Evolutionary conservation across 2,888 invertebrate genomes (phyloP), one percentile per base, ranked within the genome.

Genomic region (Cephus spinipes): DNA sequence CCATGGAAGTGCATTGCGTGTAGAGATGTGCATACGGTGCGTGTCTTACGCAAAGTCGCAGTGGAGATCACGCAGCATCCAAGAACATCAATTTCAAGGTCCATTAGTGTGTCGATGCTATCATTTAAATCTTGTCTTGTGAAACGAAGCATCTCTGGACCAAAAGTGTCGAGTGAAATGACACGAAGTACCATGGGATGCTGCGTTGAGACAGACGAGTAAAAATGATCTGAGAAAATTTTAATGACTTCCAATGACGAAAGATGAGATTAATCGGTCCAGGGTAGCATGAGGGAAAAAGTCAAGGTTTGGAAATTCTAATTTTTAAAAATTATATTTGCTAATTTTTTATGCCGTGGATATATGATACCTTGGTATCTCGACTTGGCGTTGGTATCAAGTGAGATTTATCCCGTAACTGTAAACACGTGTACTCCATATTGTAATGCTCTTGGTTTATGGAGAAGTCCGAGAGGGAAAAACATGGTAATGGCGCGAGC

Each of bases 401-500:
- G 55, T 23, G 9, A 55, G 55, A 55, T 55, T 55, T 55, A 55
- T 55, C 55, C 55, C 55, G 55, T 23, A 55, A 55, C 23, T 23
- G 55, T 55, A 23, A 55, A 23, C 55, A 55, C 23, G 55, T 55
- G 55, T 55, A 55, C 23, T 55, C 55, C 55, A 55, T 55, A 55
- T 55, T 55, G 55, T 23, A 55, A 55, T 55, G 55, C 55, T 23
- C 23, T 55, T 55, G 55, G 55, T 55, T 55, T 55, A 55, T 55
- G 55, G 55, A 23, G 40, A 40, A 0, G 15, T 15, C 23, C 15
- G 40, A 40, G 55, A 55, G 23, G 9, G 55, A 23, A 23, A 55
- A 55, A 55, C 55, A 55, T 55, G 55, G 55, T 55, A 55, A 55
- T 55, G 55, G 55, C 55, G 23, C 35, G 76, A 76, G 69, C 69